Evolutionary conservation across 2,888 invertebrate species (phyloP), one percentile per base, ranked within the genome.

Genomic region (Drosophila bunnanda): DNA sequence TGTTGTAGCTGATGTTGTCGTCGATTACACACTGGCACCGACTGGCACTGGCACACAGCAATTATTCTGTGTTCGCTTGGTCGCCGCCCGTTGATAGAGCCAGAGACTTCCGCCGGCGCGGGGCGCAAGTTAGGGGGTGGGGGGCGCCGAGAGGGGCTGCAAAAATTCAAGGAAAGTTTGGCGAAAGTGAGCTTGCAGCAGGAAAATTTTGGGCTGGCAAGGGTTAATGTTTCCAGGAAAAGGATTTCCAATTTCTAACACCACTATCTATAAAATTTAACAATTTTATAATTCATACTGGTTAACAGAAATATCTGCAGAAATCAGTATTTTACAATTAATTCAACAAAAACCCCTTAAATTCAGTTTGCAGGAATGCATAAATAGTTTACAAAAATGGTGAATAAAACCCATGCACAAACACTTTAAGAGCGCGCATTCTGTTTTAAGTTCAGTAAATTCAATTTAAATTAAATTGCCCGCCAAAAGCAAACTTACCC

Each of bases 11-110:
- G 68, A 62, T 60, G 69, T 61, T 67, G 79, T 48, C 69, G 64
- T 69, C 61, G 65, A 68, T 71, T 68, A 73, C 78, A 81, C 81
- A 84, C 87, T 91, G 90, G 91, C 89, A 91, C 90, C 84, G 90
- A 89, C 91, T 91, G 90, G 90, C 88, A 90, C 90, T 76, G 82
- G 65, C 66, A 64, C 55, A 66, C 66, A 67, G 66, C 67, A 55
- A 66, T 85, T 79, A 81, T 81, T 81, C 85, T 81, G 81, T 81
- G 78, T 80, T 80, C 82, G 80, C 76, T 76, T 76, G 67, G 79
- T 66, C 80, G 82, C 77, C 75, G 77, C 38, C 32, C 66, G 67
- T 83, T 76, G 82, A 67, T 76, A 79, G 77, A 79, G 85, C 73
- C 67, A 66, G 81, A 75, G 80, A 85, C 81, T 81, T 84, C 81